Conservation (phyloP, 2,888 invertebrate genomes). For the Zhuqinia jingwanae region DNA sequence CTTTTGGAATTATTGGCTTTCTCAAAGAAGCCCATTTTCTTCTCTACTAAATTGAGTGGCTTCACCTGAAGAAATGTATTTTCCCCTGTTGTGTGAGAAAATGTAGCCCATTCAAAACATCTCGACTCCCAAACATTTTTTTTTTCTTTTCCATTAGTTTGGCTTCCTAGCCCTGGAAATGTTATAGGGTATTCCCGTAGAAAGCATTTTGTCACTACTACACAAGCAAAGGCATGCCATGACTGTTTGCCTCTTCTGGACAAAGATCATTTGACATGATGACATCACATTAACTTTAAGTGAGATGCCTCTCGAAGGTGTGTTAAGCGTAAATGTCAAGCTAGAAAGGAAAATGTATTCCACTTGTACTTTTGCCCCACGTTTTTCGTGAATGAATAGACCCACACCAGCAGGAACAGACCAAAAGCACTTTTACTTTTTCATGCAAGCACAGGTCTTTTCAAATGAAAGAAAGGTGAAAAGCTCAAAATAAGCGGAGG, state of each 20-base stretch:
- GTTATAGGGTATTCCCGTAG: too few species aligned
- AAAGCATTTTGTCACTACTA: too few species aligned
- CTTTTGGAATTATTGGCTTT: conserved; percentile 57
- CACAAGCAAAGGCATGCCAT: neutral
- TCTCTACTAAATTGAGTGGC: conserved; percentile 5
- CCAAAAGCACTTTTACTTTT: neutral
- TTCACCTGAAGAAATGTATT: neutral
- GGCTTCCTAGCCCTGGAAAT: conserved; percentile 30
- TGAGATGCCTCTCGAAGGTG: conserved; percentile 32
- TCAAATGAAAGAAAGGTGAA: neutral
- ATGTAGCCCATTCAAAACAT: neutral
- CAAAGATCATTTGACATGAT: conserved; percentile 47
- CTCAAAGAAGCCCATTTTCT: neutral
- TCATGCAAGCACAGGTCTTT: neutral
- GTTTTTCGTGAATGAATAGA: neutral
- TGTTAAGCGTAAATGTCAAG: conserved; percentile 11
- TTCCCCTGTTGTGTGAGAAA: neutral
- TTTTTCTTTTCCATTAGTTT: conserved; percentile 16
- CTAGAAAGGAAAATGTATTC: conserved; percentile 22
- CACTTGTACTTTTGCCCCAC: neutral
- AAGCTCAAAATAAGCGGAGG: neutral
- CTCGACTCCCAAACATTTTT: neutral
- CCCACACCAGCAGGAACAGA: neutral
- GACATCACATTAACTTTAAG: conserved; percentile 63
- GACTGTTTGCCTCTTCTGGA: neutral